Conservation (phyloP, 2,113 vertebrate genomes). For the Mesitornis unicolor region DNA sequence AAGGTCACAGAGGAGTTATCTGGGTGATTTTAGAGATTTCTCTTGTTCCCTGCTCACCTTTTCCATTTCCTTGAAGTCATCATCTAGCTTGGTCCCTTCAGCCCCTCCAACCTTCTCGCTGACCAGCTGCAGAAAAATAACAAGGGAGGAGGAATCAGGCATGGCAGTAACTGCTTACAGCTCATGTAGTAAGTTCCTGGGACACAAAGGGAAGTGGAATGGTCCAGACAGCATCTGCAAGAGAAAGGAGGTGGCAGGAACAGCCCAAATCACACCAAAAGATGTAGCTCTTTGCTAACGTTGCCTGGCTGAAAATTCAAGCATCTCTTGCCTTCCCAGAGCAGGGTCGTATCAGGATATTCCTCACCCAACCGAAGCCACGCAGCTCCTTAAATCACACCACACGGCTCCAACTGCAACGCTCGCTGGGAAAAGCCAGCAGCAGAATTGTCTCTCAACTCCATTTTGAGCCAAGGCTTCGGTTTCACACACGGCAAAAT, state of each 20-base stretch:
- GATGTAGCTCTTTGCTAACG: background rate
- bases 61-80: constrained; percentile 96
- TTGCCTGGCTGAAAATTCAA: background rate
- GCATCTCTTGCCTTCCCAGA: background rate
- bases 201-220: background rate
- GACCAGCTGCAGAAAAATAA: constrained; percentile 80
- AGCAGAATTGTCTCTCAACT: constrained; percentile 9
- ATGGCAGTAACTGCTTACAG: fast-evolving
- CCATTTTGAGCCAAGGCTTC: background rate
- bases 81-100: constrained; percentile 94
- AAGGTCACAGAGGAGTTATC: fast-evolving
- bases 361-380: background rate
- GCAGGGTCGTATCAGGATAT: fast-evolving
- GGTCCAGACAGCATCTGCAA: background rate
- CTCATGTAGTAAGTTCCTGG: background rate
- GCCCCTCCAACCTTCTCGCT: constrained; percentile 97
- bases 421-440: background rate
- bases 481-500: background rate
- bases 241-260: background rate
- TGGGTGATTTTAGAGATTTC: background rate
- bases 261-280: background rate
- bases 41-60: constrained; percentile 75
- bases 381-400: background rate
- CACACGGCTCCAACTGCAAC: background rate
- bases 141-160: background rate